phyloP scores from a whole-genome alignment of 2,113 vertebrate genomes.

The Antennarius striatus region DNA sequence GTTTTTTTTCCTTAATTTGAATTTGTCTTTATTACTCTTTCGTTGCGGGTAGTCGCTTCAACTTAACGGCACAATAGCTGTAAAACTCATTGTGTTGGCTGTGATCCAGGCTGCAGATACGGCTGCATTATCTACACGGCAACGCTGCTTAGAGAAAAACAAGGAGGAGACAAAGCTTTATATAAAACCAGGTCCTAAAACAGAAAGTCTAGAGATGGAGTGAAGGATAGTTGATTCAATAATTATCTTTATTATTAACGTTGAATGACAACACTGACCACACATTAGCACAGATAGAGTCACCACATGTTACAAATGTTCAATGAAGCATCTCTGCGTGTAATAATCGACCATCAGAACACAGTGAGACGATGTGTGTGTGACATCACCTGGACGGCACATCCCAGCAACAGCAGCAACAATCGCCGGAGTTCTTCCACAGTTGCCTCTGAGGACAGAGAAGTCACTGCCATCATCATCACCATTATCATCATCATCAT shows the following conservation, averaged over 20 bases:
- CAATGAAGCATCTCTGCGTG: background rate
- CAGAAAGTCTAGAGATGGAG: background rate
- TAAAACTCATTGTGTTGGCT: too few species aligned
- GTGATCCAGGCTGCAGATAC: background rate
- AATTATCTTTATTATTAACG: background rate
- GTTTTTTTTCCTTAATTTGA: too few species aligned
- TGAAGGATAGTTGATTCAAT: background rate
- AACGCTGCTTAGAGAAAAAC: too few species aligned
- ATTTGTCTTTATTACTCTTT: too few species aligned
- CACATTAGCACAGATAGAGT: too few species aligned
- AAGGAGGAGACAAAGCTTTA: too few species aligned
- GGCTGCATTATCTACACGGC: too few species aligned
- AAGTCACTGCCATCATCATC: conserved; percentile 48
- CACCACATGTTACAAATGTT: too few species aligned
- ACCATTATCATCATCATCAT: conserved; percentile 38
- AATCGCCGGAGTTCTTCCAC: conserved; percentile 83
- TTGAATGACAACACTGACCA: background rate
- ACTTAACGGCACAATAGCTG: too few species aligned
- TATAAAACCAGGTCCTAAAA: background rate
- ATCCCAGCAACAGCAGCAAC: conserved; percentile 85
- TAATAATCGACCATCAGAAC: conserved; percentile 6
- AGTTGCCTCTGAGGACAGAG: conserved; percentile 80
- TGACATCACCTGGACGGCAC: conserved; percentile 86
- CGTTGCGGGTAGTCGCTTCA: too few species aligned
- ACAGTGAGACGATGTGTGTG: background rate